Conservation (phyloP, 2,113 vertebrate species). For the Plecturocebus donacophilus region DNA sequence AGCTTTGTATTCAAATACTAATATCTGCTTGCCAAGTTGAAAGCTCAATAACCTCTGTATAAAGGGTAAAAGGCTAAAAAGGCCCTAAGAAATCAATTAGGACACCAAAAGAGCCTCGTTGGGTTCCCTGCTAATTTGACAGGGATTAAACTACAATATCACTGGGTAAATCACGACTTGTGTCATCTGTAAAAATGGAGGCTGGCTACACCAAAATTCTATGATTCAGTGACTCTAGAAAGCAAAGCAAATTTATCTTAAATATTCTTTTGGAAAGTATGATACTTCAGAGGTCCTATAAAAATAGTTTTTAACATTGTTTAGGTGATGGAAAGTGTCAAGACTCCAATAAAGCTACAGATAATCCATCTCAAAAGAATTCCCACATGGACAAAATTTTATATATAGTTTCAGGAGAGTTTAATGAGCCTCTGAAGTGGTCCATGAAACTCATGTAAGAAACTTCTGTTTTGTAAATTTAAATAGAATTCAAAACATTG, state of each 20-base stretch:
- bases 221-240: constrained; percentile 18
- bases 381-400: background rate
- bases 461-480: constrained; percentile 19
- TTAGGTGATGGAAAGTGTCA: background rate
- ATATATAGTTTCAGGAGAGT: background rate
- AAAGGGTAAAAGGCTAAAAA: background rate
- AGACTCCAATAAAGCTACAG: constrained; percentile 19
- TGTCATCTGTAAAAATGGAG: constrained; percentile 15
- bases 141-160: background rate
- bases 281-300: background rate
- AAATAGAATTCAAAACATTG: constrained; percentile 34
- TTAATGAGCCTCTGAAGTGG: background rate
- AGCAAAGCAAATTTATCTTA: constrained; percentile 37
- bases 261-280: background rate
- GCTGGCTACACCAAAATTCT: background rate
- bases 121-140: background rate
- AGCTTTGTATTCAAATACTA: constrained; percentile 41
- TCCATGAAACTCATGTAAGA: background rate
- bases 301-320: constrained; percentile 36
- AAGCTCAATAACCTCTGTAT: background rate
- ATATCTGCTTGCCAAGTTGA: background rate
- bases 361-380: constrained; percentile 34
- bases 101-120: background rate
- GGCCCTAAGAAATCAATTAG: constrained; percentile 48
- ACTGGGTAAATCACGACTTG: background rate